These are phyloP conservation scores for Sceloporus tristichus DNA, from an alignment of 2,113 vertebrate species.

Conservation along the genomic window DNA sequence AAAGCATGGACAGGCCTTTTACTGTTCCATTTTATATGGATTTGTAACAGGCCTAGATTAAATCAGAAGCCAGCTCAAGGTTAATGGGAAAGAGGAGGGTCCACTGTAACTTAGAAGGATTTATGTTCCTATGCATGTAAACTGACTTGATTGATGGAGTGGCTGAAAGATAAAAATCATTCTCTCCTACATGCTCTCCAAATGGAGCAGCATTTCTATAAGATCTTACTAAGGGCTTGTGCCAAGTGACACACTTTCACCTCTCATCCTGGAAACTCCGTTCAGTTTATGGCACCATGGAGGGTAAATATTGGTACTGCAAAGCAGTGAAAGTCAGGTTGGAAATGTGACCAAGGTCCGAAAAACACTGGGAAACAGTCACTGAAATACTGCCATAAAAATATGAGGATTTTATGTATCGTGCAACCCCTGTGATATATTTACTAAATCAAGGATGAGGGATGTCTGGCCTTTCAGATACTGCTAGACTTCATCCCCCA, in stretches of 20 bases:
- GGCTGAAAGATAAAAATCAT: neutral
- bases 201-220: neutral
- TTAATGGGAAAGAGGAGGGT: neutral
- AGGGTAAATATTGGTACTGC: neutral
- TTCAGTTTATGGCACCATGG: neutral
- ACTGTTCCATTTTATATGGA: neutral
- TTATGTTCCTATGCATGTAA: neutral
- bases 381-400: neutral
- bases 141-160: neutral
- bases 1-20: neutral
- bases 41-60: neutral
- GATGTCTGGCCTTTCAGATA: too few relatives aligned
- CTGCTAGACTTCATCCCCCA: too few relatives aligned
- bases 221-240: neutral
- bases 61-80: neutral
- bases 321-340: neutral
- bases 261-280: neutral
- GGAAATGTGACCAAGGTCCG: neutral
- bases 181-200: neutral
- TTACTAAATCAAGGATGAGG: neutral
- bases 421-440: neutral
- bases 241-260: neutral
- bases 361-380: neutral
- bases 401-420: neutral
- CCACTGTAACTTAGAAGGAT: neutral